phyloP scores from a whole-genome alignment of 92 coral and sea anemone species.

The Umimayanthus kanabou region DNA sequence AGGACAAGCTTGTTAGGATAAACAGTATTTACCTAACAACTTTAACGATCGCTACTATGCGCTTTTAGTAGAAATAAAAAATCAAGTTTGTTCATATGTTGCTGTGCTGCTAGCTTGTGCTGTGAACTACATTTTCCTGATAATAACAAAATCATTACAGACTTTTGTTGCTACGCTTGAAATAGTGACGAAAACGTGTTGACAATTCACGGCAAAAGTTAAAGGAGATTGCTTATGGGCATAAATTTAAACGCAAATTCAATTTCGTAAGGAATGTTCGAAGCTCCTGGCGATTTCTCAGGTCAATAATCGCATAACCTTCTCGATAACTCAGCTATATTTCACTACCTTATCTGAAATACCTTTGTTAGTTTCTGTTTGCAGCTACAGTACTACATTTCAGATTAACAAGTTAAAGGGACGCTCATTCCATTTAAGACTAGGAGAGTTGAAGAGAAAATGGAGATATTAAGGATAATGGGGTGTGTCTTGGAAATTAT shows the following conservation, averaged over 20 bases:
- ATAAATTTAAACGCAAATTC: slow-evolving; percentile 17
- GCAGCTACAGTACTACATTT: not conserved
- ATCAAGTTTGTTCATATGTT: not conserved
- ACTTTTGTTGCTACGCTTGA: not conserved
- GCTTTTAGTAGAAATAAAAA: too few relatives aligned
- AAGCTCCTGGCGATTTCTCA: slow-evolving; percentile 27
- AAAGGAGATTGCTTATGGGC: slow-evolving; percentile 33
- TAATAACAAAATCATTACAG: slow-evolving; percentile 20
- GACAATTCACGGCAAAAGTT: slow-evolving; percentile 13
- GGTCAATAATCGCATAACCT: slow-evolving; percentile 25
- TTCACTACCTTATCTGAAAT: slow-evolving; percentile 25
- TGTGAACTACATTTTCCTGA: slow-evolving; percentile 12
- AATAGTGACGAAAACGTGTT: slow-evolving; percentile 39
- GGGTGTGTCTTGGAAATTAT: not conserved
- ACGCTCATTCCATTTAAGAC: not conserved
- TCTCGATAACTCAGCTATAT: not conserved
- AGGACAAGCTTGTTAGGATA: not conserved
- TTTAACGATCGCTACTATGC: not conserved
- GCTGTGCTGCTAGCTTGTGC: not conserved
- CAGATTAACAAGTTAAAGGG: not conserved
- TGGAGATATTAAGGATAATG: not conserved
- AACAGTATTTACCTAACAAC: not conserved
- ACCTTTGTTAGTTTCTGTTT: slow-evolving; percentile 5
- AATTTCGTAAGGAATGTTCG: slow-evolving; percentile 11
- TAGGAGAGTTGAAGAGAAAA: not conserved